phyloP scores from a whole-genome alignment of 2,797 vertebrate species.

The Cyclopterus lumpus region DNA sequence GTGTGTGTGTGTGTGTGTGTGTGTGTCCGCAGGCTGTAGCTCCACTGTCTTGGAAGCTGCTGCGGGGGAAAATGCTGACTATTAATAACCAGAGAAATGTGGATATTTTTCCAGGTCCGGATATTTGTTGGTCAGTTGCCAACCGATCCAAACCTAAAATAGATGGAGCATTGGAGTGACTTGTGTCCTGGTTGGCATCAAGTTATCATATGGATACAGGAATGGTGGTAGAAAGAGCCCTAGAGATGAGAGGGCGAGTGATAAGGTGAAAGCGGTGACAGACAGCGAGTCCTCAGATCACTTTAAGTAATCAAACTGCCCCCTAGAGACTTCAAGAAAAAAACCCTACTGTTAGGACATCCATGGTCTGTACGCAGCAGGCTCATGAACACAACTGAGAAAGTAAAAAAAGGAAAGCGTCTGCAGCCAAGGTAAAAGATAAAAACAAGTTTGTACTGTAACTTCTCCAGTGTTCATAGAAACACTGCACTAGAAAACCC shows the following conservation, averaged over 20 bases:
- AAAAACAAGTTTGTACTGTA: slow-evolving; percentile 50
- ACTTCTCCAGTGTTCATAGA: slow-evolving; percentile 19
- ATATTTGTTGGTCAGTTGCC: slow-evolving; percentile 52
- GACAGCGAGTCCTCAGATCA: slow-evolving; percentile 38
- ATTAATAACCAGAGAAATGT: slow-evolving; percentile 78
- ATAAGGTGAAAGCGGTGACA: slow-evolving; percentile 51
- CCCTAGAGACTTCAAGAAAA: slow-evolving; percentile 48
- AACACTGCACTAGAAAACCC: slow-evolving; percentile 3
- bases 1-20: slow-evolving; percentile 6
- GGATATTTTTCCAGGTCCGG: slow-evolving; percentile 57
- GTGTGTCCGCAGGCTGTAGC: slow-evolving; percentile 25
- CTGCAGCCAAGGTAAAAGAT: slow-evolving; percentile 32
- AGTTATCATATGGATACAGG: slow-evolving; percentile 55
- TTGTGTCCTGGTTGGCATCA: slow-evolving; percentile 85
- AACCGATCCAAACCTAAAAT: slow-evolving; percentile 59
- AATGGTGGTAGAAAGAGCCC: slow-evolving; percentile 37
- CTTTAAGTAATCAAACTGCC: slow-evolving; percentile 44
- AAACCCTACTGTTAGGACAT: slow-evolving; percentile 43
- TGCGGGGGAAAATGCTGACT: slow-evolving; percentile 69
- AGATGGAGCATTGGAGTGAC: slow-evolving; percentile 60
- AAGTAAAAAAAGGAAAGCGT: slow-evolving; percentile 24
- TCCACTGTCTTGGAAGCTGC: slow-evolving; percentile 58
- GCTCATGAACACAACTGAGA: slow-evolving; percentile 9
- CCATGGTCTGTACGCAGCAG: slow-evolving; percentile 15
- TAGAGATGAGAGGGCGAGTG: slow-evolving; percentile 31